Conservation (phyloP, 1,140 invertebrate genomes). For the Camponotus vicinus region DNA sequence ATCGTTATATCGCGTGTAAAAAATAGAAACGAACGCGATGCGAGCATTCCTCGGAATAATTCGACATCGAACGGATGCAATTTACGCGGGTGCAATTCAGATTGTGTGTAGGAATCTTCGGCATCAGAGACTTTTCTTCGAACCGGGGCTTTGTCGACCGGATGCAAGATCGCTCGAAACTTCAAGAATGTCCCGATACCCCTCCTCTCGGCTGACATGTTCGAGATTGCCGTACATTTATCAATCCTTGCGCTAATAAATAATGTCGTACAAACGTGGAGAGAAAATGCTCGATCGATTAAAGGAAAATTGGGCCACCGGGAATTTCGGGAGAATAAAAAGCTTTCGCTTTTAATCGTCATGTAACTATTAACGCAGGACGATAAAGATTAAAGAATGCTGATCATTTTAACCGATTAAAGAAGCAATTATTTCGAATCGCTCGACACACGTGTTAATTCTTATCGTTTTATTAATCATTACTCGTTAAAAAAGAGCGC, state of each 20-base stretch:
- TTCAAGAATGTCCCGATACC: conserved; percentile 44
- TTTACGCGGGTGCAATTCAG: conserved; percentile 88
- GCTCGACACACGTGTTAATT: not conserved
- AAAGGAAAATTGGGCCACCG: not conserved
- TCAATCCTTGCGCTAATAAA: not conserved
- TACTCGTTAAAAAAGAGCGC: not conserved
- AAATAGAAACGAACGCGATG: not conserved
- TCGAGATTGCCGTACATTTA: conserved; percentile 3
- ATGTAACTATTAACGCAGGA: not conserved
- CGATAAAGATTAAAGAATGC: not conserved
- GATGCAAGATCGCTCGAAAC: conserved; percentile 34
- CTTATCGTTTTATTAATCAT: not conserved
- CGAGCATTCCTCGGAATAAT: conserved; percentile 51
- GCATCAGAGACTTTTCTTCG: conserved; percentile 88
- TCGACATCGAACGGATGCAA: conserved; percentile 79
- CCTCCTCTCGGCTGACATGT: not conserved
- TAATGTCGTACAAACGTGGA: not conserved
- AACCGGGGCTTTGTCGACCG: conserved; percentile 88
- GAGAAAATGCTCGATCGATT: not conserved
- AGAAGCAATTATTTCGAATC: no score
- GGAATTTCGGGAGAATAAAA: not conserved
- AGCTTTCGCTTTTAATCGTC: not conserved
- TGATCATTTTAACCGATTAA: no score
- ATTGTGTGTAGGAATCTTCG: conserved; percentile 86
- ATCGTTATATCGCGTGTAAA: not conserved